Evolutionary conservation across 1,140 invertebrate species (phyloP), one percentile per base, ranked within the genome.

Genomic region (Lerema accius): DNA sequence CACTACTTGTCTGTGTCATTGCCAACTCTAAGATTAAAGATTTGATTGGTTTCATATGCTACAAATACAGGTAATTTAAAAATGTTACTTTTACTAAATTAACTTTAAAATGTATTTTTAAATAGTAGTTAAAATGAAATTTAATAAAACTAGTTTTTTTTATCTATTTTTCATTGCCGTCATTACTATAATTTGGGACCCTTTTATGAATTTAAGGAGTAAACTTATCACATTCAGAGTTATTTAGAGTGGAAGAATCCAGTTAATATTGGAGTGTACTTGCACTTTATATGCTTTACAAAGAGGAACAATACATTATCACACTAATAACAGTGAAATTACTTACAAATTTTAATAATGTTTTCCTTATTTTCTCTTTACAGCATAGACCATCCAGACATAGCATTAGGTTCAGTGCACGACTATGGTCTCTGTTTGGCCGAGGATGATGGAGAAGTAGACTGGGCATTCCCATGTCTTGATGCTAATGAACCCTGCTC

Each of bases 381-480:
- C 80, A 94, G 93, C 74, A 92, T 93, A 64, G 91, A 92, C 70
- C 91, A 94, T 82, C 92, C 92, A 15, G 93, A 94, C 59, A 87
- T 93, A 67, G 76, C 84, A 32, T 82, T 94, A 9, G 92, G 93
- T 67, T 92, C 92, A 43, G 92, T 94, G 1, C 88, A 92, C 37
- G 92, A 94, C 70, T 98, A 97, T 89, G 96, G 96, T 40, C 91
- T 99, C 37, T 97, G 97, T 78, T 97, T 99, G 76, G 97, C 96
- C 11, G 98, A 99, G 92, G 98, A 99, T 80, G 97, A 98, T 88
- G 98, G 98, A n/a, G 98, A 98, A 90, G 96, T 98, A 32, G 97
- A 98, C 86, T 94, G 94, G 87, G 98, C 98, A 73, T 99, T 99
- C 84, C 97, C 98, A 0, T 95, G 95, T 71, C 92, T 99, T 2